These are phyloP conservation scores for Papilio aristodemus DNA, from an alignment of 1,140 invertebrate genomes.

Conservation along the genomic window DNA sequence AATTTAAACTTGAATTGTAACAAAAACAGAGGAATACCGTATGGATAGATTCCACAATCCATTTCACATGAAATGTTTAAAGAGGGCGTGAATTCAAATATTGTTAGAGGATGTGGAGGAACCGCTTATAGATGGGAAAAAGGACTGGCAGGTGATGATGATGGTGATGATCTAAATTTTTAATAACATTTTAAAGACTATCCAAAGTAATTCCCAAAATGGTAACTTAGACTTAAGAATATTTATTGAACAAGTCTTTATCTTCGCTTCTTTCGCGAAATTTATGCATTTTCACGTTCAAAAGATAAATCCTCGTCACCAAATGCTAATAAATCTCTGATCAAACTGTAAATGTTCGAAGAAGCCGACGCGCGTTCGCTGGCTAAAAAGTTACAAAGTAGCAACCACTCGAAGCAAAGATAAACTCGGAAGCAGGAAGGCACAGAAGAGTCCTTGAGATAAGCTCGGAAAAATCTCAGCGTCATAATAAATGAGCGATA, in stretches of 20 bases:
- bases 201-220: background rate
- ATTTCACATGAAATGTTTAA: no score
- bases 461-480: constrained; percentile 42
- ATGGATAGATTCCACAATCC: no score
- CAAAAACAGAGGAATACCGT: no score
- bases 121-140: no score
- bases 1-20: no score
- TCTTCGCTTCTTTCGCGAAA: background rate
- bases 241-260: background rate
- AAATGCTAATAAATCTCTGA: constrained; percentile 33
- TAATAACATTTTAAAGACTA: no score
- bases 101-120: no score
- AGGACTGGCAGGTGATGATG: no score
- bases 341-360: constrained; percentile 34
- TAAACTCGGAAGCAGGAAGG: constrained; percentile 49
- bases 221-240: background rate
- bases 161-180: no score
- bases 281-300: constrained; percentile 30
- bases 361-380: constrained; percentile 36
- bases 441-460: constrained; percentile 46
- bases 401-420: constrained; percentile 45
- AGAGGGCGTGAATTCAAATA: no score
- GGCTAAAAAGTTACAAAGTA: constrained; percentile 50
- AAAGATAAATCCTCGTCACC: constrained; percentile 23
- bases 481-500: constrained; percentile 48